Evolutionary conservation across 2,888 invertebrate genomes (phyloP), one percentile per base, ranked within the genome.

Genomic region (Drosophila neonasuta): DNA sequence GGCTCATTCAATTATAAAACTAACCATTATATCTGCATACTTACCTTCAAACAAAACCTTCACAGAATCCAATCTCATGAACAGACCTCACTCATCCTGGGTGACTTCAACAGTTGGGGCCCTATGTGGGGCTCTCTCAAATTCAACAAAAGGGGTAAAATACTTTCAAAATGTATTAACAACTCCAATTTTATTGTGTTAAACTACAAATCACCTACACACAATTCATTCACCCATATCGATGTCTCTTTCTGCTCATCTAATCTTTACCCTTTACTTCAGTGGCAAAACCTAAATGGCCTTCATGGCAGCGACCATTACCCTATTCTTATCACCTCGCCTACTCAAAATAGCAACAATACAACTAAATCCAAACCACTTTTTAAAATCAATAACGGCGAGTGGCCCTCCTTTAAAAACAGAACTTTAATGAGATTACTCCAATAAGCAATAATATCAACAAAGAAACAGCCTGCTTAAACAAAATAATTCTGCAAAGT

Each of bases 91-190:
- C 46, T 46, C 7, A 29, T 30, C 2, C n/a, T 46, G 13, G 46
- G 46, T n/a, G 46, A 46, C n/a, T 30, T 46, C n/a, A 46, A 46
- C 46, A 46, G 46, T 29, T 30, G 46, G 46, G 29, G 46, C n/a
- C n/a, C 46, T 6, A 7, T 46, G 5, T 46, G 46, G 46, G 46
- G 46, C n/a, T 46, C 46, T 13, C 24, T n/a, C 24, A 46, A 46
- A 46, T n/a, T 11, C 29, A 46, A 46, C 29, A 11, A 29, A 7
- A 46, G 29, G 13, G 46, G 46, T 8, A 46, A 46, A 46, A 29
- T 11, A 10, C 10, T 30, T n/a, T 5, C 5, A 3, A 10, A 32
- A 8, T 32, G 10, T 32, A 32, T 32, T 8, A 32, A 8, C 10
- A 29, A 46, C n/a, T 11, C 4, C 11, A 46, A 46, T 29, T 46